Base-by-base conservation (phyloP, 2,888 invertebrate genomes). In the Tenthredo notha region DNA sequence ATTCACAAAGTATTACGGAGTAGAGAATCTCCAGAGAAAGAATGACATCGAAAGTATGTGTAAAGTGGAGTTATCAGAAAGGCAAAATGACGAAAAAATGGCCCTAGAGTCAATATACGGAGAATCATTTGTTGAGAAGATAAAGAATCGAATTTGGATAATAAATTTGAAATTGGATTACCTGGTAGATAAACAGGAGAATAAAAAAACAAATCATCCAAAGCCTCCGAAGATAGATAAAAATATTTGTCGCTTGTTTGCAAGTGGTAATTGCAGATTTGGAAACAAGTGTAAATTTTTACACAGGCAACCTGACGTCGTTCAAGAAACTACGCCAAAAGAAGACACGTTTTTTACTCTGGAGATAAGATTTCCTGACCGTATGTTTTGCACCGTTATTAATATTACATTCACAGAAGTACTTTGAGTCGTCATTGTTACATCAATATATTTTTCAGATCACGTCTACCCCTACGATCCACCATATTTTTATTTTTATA, bases 61-160 rank as follows among this genome's bases (percentile, higher is more conserved):
- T 5, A 92, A 93, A 86, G 90, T 94, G 3, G 96, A 96, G 89
- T 90, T 96, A 65, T 87, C 95, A 43, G 96, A 96, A 91, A 96
- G 96, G 93, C 94, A 96, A 86, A 93, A 93, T 12, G 97, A 97
- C 85, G 97, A 98, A 90, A 96, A 96, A 92, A 95, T 96, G 87
- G 97, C 96, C 0, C 93, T 98, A 50, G 95, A 96, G 93, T 97
- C 97, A 21, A 97, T 97, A 87, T 98, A 97, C 89, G 97, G 97
- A 86, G 94, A 94, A 47, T 94, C 94, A 47, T 97, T 97, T 91
- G 94, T 94, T 89, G 96, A 96, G 86, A 96, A 96, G 91, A 96
- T 97, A 84, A 94, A 94, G 84, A 95, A 97, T 93, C 90, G 92
- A 54, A 95, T 97, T 25, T 98, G 97, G 97, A 95, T 94, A 86